These are phyloP conservation scores for Drosophila navojoa DNA, from an alignment of 1,140 invertebrate species.

Conservation along the genomic window DNA sequence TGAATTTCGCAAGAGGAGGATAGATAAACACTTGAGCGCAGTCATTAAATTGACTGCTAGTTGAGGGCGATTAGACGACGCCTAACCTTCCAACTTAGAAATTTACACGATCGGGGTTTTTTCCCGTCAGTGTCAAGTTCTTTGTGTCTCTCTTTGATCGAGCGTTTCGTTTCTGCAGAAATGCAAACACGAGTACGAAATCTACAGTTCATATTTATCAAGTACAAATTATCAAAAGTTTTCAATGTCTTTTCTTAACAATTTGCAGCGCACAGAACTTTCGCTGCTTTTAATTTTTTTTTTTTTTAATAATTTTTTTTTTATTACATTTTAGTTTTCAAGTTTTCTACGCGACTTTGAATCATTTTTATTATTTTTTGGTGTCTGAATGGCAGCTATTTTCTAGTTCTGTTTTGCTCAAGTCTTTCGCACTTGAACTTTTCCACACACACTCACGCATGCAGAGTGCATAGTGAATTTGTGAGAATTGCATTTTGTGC, in stretches of 20 bases:
- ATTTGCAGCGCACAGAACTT: conserved; percentile 68
- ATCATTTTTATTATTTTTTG: conserved; percentile 6
- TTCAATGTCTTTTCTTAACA: conserved; percentile 59
- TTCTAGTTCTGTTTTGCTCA: conserved; percentile 66
- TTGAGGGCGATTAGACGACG: neutral
- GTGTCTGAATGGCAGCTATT: conserved; percentile 8
- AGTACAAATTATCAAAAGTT: conserved; percentile 66
- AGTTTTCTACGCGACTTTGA: conserved; percentile 45
- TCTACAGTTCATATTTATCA: conserved; percentile 53
- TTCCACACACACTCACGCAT: conserved; percentile 6
- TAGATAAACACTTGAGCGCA: conserved; percentile 1
- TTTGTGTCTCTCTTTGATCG: conserved; percentile 17
- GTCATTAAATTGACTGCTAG: conserved; percentile 11
- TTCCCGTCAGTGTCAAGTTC: conserved; percentile 27
- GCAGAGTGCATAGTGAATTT: neutral
- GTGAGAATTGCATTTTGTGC: conserved; percentile 22
- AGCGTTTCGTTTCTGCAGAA: conserved; percentile 48
- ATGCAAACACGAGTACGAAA: conserved; percentile 44
- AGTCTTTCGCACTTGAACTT: conserved; percentile 66
- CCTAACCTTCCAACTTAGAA: conserved; percentile 14
- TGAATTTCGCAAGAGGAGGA: conserved; percentile 6
- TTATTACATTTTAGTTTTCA: neutral
- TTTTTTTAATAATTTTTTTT: conserved; percentile 15
- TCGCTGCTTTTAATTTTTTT: conserved; percentile 31
- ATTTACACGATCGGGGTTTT: conserved; percentile 16